These are phyloP conservation scores for Drosophila niveifrons DNA, from an alignment of 2,888 invertebrate genomes.

Conservation along the genomic window DNA sequence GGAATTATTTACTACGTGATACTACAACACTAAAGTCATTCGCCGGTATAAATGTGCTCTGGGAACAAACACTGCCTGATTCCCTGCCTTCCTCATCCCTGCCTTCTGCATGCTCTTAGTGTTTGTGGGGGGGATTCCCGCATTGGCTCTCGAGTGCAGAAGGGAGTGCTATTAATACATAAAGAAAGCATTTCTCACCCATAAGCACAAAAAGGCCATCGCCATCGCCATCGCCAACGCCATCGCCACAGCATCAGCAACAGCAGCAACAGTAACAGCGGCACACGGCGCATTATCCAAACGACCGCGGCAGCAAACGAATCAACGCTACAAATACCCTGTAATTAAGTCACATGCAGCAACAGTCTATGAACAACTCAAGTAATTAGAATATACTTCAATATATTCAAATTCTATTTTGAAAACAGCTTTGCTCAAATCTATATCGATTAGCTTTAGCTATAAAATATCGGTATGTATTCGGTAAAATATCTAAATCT, in stretches of 20 bases:
- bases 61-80: constrained; percentile 5
- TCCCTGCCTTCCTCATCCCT: neutral
- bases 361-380: neutral
- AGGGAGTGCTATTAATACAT: constrained; percentile 77
- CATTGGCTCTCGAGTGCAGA: constrained; percentile 62
- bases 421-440: neutral
- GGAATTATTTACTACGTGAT: constrained; percentile 80
- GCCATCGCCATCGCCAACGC: constrained; percentile 35
- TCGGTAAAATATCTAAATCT: neutral
- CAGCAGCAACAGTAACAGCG: constrained; percentile 40
- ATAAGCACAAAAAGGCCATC: constrained; percentile 77
- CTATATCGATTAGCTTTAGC: neutral
- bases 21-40: constrained; percentile 78
- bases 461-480: neutral
- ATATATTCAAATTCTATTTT: neutral
- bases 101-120: neutral
- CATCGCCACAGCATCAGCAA: constrained; percentile 8
- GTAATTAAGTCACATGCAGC: neutral
- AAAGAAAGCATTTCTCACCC: constrained; percentile 77
- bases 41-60: constrained; percentile 72
- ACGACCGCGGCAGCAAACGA: constrained; percentile 67
- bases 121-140: constrained; percentile 1
- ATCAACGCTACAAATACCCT: constrained; percentile 52
- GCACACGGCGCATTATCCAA: constrained; percentile 73
- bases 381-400: neutral